Evolutionary conservation across 2,888 invertebrate genomes (phyloP), one percentile per base, ranked within the genome.

Genomic region (Chaetogeoica ovagalla): DNA sequence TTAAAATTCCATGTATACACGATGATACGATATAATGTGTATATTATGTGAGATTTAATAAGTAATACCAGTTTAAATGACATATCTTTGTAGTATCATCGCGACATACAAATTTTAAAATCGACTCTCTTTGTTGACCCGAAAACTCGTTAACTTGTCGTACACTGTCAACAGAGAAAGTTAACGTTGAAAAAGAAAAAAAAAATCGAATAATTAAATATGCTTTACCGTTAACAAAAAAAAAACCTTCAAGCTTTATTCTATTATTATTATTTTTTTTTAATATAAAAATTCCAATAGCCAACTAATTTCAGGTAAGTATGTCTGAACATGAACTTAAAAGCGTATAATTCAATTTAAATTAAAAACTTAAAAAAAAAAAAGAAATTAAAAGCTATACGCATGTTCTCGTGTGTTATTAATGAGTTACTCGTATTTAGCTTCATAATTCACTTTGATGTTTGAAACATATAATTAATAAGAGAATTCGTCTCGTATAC

Each of bases 401-500:
- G 13, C 19, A 48, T 11, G 23, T 19, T 43, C 19, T 62, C 48
- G 30, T 62, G 60, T 72, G 60, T 72, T 30, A 62, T 43, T 72
- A 72, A 62, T 62, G 30, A 62, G 23, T 60, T n/a, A n/a, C n/a
- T n/a, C n/a, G n/a, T n/a, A 43, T 13, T 21, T 57, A 17, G 59
- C 23, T 59, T 71, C 17, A 71, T 71, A 71, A 43, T 59, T 60
- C 21, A 21, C 43, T 71, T 71, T 71, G 71, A 60, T 59, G 71
- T 60, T 43, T 17, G 17, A 21, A 71, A 71, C 43, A 23, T 21
- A 23, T 4, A 30, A 71, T 60, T 71, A 71, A 71, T 43, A 59
- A 37, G 17, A 21, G 19, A 23, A 43, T 39, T 60, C 2, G 59
- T 59, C 39, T 71, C 39, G 19, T 39, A 55, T 23, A 19, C 19